Evolutionary conservation across 2,113 vertebrate genomes (phyloP).

Genomic region (Calypte anna): DNA sequence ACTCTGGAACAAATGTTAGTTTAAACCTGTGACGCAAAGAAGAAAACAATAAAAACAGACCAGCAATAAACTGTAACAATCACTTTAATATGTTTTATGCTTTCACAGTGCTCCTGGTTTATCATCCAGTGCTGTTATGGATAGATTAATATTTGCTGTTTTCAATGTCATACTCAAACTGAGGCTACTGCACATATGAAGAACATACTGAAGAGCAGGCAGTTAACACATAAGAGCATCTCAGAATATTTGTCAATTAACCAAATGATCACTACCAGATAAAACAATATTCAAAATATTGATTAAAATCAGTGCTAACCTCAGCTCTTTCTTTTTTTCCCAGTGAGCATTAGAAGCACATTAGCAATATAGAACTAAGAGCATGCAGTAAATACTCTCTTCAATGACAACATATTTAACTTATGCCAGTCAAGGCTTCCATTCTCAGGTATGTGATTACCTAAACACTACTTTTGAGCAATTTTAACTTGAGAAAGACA

Average conservation of each 20-base stretch:
- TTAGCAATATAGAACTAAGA: background rate
- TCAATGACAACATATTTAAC: background rate
- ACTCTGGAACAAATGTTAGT: constrained; percentile 18
- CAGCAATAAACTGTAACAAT: background rate
- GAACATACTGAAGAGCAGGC: background rate
- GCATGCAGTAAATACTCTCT: background rate
- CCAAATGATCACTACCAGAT: background rate
- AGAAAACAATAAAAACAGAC: background rate
- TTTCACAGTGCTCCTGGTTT: background rate
- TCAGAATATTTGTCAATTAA: background rate
- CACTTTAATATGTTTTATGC: background rate
- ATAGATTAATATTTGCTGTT: background rate
- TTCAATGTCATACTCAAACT: background rate
- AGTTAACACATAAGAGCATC: background rate
- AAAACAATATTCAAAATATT: background rate
- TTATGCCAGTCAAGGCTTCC: background rate
- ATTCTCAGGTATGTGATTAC: background rate
- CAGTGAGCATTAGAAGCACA: background rate
- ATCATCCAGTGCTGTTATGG: background rate
- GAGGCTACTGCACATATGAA: background rate
- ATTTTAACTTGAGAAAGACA: background rate
- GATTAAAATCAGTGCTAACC: background rate
- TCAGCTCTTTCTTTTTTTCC: background rate
- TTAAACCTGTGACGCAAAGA: constrained; percentile 4
- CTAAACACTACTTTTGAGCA: background rate